Evolutionary conservation across 2,888 invertebrate genomes (phyloP).

Genomic region (Limnephilus marmoratus): DNA sequence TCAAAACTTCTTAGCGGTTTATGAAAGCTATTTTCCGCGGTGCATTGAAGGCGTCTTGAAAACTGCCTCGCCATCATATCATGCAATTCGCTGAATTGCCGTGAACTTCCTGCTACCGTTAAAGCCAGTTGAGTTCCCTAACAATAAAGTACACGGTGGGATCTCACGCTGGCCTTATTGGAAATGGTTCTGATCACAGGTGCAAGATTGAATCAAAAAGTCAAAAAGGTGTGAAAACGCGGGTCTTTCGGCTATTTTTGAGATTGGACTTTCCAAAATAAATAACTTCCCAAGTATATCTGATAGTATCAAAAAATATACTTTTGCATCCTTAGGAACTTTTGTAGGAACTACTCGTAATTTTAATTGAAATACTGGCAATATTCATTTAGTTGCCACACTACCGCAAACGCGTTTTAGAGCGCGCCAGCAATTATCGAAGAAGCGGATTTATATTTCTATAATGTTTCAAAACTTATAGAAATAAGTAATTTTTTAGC

Average conservation of each 20-base stretch:
- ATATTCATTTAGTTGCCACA: too few species aligned
- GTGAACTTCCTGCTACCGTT: not conserved
- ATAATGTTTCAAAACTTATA: too few species aligned
- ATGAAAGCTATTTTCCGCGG: not conserved
- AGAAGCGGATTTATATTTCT: too few species aligned
- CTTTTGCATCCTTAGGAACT: too few species aligned
- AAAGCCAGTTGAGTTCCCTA: not conserved
- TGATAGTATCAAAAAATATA: too few species aligned
- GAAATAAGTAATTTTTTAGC: too few species aligned
- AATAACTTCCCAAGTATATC: not conserved
- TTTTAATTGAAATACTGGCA: too few species aligned
- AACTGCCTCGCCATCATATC: not conserved
- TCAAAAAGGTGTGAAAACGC: not conserved
- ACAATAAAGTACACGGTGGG: not conserved
- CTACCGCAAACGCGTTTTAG: too few species aligned
- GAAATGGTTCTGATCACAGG: not conserved
- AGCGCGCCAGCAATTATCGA: too few species aligned
- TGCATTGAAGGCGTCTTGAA: not conserved
- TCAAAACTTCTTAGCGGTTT: not conserved
- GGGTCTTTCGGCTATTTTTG: not conserved
- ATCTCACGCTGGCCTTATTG: not conserved
- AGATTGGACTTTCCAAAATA: not conserved
- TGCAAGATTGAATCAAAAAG: not conserved
- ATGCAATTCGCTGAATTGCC: not conserved
- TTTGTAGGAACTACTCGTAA: too few species aligned